These are phyloP conservation scores for Enteromius paludinosus DNA, from an alignment of 2,797 vertebrate genomes.

Conservation along the genomic window DNA sequence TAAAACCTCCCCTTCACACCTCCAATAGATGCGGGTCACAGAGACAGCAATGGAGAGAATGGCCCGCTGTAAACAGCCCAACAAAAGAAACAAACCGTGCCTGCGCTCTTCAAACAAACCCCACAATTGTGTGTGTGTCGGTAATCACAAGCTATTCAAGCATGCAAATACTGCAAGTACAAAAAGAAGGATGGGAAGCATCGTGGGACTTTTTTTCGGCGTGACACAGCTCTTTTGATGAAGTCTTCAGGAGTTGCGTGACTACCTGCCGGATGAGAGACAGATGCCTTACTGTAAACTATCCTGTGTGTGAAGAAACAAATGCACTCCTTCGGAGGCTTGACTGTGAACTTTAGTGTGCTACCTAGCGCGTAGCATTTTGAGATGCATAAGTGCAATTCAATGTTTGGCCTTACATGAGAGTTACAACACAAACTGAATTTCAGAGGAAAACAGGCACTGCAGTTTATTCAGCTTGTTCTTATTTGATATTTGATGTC, in stretches of 20 bases:
- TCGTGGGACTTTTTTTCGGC: constrained; percentile 10
- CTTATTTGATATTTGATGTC: not conserved
- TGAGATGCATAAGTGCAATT: not conserved
- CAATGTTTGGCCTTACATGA: not conserved
- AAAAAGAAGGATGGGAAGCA: constrained; percentile 38
- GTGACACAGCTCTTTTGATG: not conserved
- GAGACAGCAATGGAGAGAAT: constrained; percentile 41
- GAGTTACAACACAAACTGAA: not conserved
- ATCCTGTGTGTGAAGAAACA: constrained; percentile 70
- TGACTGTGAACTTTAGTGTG: not conserved
- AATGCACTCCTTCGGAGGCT: constrained; percentile 25
- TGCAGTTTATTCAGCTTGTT: too few species aligned
- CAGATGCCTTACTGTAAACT: constrained; percentile 47
- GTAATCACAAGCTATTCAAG: constrained; percentile 21
- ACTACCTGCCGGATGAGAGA: constrained; percentile 64
- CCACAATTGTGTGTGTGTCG: constrained; percentile 22
- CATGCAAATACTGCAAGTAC: constrained; percentile 39
- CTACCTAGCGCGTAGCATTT: not conserved
- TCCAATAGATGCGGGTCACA: constrained; percentile 38
- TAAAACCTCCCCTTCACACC: constrained; percentile 65
- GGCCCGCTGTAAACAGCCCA: constrained; percentile 45
- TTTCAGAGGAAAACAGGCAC: not conserved
- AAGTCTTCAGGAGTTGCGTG: constrained; percentile 69
- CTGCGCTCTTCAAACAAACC: constrained; percentile 43
- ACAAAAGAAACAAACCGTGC: constrained; percentile 41